Evolutionary conservation across 2,888 invertebrate genomes (phyloP).

Genomic region (Dione juno): DNA sequence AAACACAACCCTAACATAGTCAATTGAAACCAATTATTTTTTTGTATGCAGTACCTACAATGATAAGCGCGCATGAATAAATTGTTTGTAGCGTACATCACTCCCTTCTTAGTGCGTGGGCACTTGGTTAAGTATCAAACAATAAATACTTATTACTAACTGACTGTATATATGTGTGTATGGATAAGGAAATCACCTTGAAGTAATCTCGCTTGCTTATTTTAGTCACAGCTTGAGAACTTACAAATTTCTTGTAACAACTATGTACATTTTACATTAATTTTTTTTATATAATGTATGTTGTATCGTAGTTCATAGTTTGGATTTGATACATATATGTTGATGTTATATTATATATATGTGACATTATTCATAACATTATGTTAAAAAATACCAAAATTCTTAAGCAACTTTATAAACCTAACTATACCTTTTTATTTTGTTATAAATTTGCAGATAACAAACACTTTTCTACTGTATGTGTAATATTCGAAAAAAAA

Average conservation of each 20-base stretch:
- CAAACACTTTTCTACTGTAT: no score
- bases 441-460: no score
- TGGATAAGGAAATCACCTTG: constrained; percentile 31
- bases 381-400: no score
- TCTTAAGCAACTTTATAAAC: no score
- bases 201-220: background rate
- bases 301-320: no score
- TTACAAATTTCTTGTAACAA: background rate
- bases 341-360: no score
- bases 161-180: constrained; percentile 30
- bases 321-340: no score
- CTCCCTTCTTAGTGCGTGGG: constrained; percentile 30
- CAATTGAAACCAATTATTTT: constrained; percentile 31
- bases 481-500: no score
- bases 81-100: constrained; percentile 16
- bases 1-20: constrained; percentile 19
- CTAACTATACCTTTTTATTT: no score
- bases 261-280: background rate
- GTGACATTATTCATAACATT: no score
- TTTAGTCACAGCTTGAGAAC: background rate
- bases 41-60: constrained; percentile 13
- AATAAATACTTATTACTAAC: constrained; percentile 24
- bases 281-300: no score
- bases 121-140: constrained; percentile 18
- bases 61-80: constrained; percentile 23